Conservation (phyloP, 2,797 vertebrate genomes). For the Rhabdophis nuchalis region DNA sequence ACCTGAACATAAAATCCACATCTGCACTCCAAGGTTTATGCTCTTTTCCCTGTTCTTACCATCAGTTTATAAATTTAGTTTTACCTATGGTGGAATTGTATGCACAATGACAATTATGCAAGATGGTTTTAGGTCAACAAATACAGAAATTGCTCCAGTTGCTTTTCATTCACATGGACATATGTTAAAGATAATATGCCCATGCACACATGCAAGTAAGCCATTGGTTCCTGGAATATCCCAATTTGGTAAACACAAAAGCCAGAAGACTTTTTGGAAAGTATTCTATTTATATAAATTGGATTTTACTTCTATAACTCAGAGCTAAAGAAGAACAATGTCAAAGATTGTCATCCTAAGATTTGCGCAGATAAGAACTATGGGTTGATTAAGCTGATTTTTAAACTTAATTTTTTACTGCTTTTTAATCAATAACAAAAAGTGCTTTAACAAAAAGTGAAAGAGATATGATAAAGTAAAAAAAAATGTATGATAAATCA, state of each 20-base stretch:
- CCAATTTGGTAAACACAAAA: slow-evolving; percentile 4
- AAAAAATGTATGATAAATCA: not conserved
- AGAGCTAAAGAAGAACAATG: slow-evolving; percentile 50
- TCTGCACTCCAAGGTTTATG: not conserved
- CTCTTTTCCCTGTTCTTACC: slow-evolving; percentile 22
- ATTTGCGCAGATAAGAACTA: slow-evolving; percentile 28
- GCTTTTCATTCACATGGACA: not conserved
- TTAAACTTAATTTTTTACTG: not conserved
- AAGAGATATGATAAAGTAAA: not conserved
- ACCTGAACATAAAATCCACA: slow-evolving; percentile 9
- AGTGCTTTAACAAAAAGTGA: not conserved
- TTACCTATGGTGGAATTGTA: not conserved
- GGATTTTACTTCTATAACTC: slow-evolving; percentile 23
- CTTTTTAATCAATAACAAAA: not conserved
- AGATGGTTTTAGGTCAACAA: not conserved
- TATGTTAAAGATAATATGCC: not conserved
- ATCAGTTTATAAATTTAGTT: not conserved
- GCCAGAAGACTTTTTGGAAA: slow-evolving; percentile 20
- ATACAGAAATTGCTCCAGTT: not conserved
- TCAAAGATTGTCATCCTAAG: slow-evolving; percentile 61
- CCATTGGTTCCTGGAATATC: not conserved
- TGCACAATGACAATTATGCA: not conserved
- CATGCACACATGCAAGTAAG: not conserved
- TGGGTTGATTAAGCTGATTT: not conserved
- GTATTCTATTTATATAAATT: slow-evolving; percentile 19